Conservation (phyloP, 2,113 vertebrate species). For the Baryphthengus martii region DNA sequence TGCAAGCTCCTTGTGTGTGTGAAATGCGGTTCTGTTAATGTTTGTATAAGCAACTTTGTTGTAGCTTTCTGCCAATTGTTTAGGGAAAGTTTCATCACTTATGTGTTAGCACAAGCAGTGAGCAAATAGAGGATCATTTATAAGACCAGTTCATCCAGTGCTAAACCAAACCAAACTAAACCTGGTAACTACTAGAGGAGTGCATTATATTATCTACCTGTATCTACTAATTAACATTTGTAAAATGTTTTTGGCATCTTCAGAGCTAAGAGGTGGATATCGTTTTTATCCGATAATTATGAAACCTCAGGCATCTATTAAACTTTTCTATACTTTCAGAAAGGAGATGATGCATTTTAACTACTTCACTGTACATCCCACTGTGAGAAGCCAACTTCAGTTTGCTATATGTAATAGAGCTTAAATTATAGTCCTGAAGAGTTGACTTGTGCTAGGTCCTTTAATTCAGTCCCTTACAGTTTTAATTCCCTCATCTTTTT, state of each 20-base stretch:
- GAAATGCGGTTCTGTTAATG: neutral
- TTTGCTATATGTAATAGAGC: neutral
- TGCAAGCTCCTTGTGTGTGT: neutral
- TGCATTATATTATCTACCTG: accelerated
- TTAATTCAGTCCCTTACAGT: neutral
- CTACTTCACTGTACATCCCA: neutral
- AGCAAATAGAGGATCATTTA: neutral
- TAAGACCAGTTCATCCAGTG: neutral
- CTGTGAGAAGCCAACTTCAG: neutral
- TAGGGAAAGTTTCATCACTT: neutral
- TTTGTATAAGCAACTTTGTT: neutral
- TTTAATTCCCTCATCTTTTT: neutral
- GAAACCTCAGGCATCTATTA: neutral
- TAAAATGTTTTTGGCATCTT: neutral
- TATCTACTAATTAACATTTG: neutral
- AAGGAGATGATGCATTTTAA: neutral
- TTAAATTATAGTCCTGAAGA: neutral
- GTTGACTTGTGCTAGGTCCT: neutral
- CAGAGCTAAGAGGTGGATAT: neutral
- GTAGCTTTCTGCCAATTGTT: neutral
- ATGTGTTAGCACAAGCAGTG: neutral
- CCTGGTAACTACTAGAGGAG: neutral
- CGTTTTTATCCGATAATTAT: neutral
- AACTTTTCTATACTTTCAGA: neutral
- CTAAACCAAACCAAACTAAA: neutral